Evolutionary conservation across 2,888 invertebrate species (phyloP), one percentile per base, ranked within the genome.

Genomic region (Lottia gigantea): DNA sequence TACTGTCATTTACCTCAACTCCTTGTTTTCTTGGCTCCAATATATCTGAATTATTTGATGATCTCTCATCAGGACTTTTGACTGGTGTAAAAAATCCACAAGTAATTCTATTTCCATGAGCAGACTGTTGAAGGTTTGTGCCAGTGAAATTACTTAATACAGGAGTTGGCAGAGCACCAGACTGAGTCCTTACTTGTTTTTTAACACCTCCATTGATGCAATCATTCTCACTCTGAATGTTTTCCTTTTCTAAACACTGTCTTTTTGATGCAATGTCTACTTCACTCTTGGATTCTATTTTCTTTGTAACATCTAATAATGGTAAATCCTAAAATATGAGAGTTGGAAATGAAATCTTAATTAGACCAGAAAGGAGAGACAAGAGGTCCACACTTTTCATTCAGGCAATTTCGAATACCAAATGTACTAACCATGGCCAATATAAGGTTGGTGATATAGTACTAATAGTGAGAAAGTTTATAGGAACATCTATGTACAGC

Each of bases 291-390:
- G 68, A 45, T 7, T 46, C 26, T 23, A 46, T 69, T 61, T 16
- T 62, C 23, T 75, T 71, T 62, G 72, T 73, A 15, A 76, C 67
- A 55, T 76, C 76, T 63, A 78, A 73, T 40, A 79, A 47, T 55
- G 76, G 75, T 23, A 78, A 62, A 63, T 74, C 75, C 76, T 76
- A 47, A 46, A 73, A 74, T n/a, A 16, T 64, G 31, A 61, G 40
- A 63, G 40, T 40, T 6, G 31, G 31, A 31, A 31, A 31, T 6
- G 7, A 40, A 8, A 8, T 6, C 40, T 40, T n/a, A n/a, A n/a
- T n/a, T n/a, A n/a, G n/a, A n/a, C n/a, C n/a, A n/a, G n/a, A n/a
- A n/a, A n/a, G n/a, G n/a, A n/a, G n/a, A n/a, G n/a, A n/a, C n/a
- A n/a, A n/a, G n/a, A n/a, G n/a, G n/a, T n/a, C n/a, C n/a, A n/a